Evolutionary conservation across 2,888 invertebrate species (phyloP), one percentile per base, ranked within the genome.

Genomic region (Drosophila parthenogenetica): DNA sequence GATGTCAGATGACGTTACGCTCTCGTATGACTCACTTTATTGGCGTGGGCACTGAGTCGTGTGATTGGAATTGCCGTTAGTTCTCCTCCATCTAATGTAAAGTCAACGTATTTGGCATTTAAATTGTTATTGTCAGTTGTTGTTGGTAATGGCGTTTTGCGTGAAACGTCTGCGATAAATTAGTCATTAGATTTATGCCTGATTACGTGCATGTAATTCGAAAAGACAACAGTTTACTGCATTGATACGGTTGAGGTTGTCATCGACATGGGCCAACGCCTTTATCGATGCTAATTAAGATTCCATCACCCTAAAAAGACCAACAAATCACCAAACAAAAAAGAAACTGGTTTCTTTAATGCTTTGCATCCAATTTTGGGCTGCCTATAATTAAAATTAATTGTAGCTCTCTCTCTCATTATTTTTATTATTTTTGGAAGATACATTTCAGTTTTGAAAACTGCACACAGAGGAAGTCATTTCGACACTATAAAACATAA

Each of bases 41-140:
- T 8, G 2, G 8, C 66, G 73, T 77, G 68, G 77, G 68, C 73
- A 43, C 0, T 22, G 57, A 70, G 13, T 73, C 58, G 69, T 65
- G 43, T 8, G 61, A 45, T 73, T 62, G 58, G 39, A 43, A 69
- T 77, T 73, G 77, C 77, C 83, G 77, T 79, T 86, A 82, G 77
- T 69, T 65, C 64, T 63, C 62, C 14, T 54, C 14, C 35, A 17
- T 25, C 22, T 43, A 25, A 39, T 45, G 22, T 45, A 45, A 37
- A 35, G 22, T 13, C 46, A 17, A 25, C 79, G 29, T 60, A 62
- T 67, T 57, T 64, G 81, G 81, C 85, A 69, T 68, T 78, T 58
- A 55, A 76, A 79, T 54, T 53, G 46, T 59, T 64, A 42, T 54
- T 43, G 42, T 54, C 16, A 11, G 13, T 17, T 32, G 22, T 40